Base-by-base conservation (phyloP, 2,797 vertebrate species). In the Psittacula echo region DNA sequence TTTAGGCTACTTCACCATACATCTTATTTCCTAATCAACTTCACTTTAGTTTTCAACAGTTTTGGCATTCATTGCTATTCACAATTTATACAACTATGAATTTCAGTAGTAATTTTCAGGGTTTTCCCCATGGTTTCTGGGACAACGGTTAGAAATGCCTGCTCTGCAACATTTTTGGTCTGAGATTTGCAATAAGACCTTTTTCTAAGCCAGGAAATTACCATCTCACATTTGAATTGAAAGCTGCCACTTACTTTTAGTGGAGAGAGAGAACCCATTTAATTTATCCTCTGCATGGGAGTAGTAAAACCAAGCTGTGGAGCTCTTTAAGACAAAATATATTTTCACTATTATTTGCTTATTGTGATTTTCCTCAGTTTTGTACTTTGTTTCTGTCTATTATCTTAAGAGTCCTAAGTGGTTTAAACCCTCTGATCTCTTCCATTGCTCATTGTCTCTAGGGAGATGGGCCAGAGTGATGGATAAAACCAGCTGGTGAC, bases 1-100 rank as follows among this genome's bases (percentile, higher is more conserved):
- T 94, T 95, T 67, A 79, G 54, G 44, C 37, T 93, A 51, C 79
- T 94, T 90, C 27, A 87, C 61, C 42, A 37, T 85, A 41, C 7
- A 10, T 74, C 30, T 88, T 84, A 65, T 58, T 94, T 93, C 29
- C 48, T 74, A 61, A 68, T 80, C 42, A 88, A 50, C 41, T 48
- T 45, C 50, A 72, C 68, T 74, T 34, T 50, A 56, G 23, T 75
- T 91, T 93, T 89, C 82, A 90, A 74, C 29, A 83, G 53, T 87
- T 87, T 76, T 84, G 54, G n/a, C 76, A 67, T 76, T 81, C 47
- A 32, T 32, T 81, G 32, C 14, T 76, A 54, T 81, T 76, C 48
- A 14, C 61, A 51, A 44, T 92, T 92, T 47, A 45, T 37, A 60
- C 47, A 80, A 19, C 50, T 66, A 17, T 62, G 44, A 51, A 67